A percentile compares a stretch with the other conserved stretches of the same genome.
These are phyloP conservation scores for Eristalis tenax DNA, from an alignment of 2,888 invertebrate genomes.

Conservation along the genomic window DNA sequence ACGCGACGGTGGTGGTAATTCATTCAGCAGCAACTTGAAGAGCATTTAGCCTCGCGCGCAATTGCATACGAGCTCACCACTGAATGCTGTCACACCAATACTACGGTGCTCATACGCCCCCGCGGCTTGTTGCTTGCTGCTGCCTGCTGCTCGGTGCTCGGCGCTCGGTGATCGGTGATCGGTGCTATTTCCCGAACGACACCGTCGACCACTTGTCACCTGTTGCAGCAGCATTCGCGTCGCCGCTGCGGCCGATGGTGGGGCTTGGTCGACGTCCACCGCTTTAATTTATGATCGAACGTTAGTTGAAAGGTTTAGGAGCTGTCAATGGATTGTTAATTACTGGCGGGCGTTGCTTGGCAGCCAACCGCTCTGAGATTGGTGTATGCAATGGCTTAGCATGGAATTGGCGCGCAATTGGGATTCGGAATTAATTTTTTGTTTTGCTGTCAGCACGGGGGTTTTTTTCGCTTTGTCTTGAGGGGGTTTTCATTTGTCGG, in stretches of 20 bases:
- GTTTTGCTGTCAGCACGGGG: background rate
- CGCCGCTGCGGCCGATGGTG: background rate
- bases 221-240: constrained; percentile 2
- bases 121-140: background rate
- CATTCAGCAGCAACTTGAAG: constrained; percentile 39
- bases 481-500: constrained; percentile 2
- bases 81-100: constrained; percentile 7
- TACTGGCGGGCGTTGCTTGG: constrained; percentile 26
- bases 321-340: constrained; percentile 31
- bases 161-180: background rate
- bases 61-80: constrained; percentile 28
- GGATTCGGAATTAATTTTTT: constrained; percentile 6
- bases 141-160: background rate
- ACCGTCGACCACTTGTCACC: constrained; percentile 37
- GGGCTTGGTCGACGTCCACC: constrained; percentile 16
- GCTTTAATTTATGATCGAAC: constrained; percentile 33
- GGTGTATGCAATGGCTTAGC: constrained; percentile 4
- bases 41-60: constrained; percentile 57
- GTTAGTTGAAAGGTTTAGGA: constrained; percentile 45
- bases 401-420: constrained; percentile 13
- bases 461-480: background rate
- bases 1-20: constrained; percentile 24
- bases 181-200: constrained; percentile 27
- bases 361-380: constrained; percentile 1
- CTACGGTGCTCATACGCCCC: constrained; percentile 39